Evolutionary conservation across 2,797 vertebrate genomes (phyloP).

Genomic region (Micrastur ruficollis): DNA sequence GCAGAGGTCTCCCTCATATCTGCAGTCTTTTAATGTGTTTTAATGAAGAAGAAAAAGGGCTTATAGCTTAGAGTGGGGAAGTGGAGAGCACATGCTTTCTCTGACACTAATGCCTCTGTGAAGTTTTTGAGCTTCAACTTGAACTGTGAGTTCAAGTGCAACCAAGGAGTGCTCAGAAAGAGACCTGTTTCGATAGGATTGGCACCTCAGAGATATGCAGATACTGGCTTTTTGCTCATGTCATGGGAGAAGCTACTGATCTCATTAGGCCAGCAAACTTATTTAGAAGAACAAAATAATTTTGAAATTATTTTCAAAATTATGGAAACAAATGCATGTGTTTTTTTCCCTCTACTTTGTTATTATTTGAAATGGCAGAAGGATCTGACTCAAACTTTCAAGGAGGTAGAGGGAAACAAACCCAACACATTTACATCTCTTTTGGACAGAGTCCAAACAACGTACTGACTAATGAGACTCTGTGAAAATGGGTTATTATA

Average conservation of each 20-base stretch:
- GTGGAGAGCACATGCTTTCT: not conserved
- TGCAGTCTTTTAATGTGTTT: not conserved
- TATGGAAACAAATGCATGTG: not conserved
- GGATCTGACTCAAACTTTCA: not conserved
- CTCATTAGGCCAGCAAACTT: not conserved
- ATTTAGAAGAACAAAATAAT: not conserved
- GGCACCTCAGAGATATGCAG: not conserved
- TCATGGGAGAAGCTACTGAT: not conserved
- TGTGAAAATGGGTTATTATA: slow-evolving; percentile 17
- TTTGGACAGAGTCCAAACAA: not conserved
- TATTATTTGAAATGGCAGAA: not conserved
- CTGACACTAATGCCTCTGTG: not conserved
- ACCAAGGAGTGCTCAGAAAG: not conserved
- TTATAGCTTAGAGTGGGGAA: not conserved
- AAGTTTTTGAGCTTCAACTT: not conserved
- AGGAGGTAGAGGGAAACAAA: not conserved
- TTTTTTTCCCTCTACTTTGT: not conserved
- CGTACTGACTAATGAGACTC: not conserved
- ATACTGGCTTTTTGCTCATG: not conserved
- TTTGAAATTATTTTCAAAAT: not conserved
- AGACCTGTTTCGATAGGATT: not conserved
- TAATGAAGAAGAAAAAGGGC: not conserved
- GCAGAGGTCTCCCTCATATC: not conserved
- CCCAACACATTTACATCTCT: not conserved
- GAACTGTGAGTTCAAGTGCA: not conserved